phyloP scores from a whole-genome alignment of 2,113 vertebrate species.

The Formicarius rufipectus region DNA sequence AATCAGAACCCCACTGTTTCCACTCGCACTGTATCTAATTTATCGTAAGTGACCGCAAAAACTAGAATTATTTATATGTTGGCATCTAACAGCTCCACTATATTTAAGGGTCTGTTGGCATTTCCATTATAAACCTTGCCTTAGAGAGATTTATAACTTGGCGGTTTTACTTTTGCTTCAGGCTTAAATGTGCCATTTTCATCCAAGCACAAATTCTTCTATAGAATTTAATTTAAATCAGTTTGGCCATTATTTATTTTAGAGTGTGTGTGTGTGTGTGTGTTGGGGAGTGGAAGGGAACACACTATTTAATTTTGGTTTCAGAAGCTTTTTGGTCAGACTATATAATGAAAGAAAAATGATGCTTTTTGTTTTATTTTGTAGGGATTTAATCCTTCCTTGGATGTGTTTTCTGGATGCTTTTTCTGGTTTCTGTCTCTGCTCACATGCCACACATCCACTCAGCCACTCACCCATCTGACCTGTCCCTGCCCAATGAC shows the following conservation, averaged over 20 bases:
- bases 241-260: constrained; percentile 64
- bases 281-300: constrained; percentile 1
- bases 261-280: not conserved
- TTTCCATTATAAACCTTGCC: constrained; percentile 74
- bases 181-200: constrained; percentile 73
- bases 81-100: constrained; percentile 65
- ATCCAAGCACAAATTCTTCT: constrained; percentile 71
- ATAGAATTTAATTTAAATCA: constrained; percentile 72
- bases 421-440: not conserved
- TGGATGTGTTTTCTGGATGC: not conserved
- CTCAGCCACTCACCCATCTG: not conserved
- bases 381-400: constrained; percentile 19
- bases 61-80: constrained; percentile 75
- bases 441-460: not conserved
- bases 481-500: not conserved
- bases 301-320: constrained; percentile 50
- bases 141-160: constrained; percentile 77
- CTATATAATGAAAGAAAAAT: constrained; percentile 56
- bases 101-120: constrained; percentile 76
- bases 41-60: constrained; percentile 73
- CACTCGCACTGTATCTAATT: constrained; percentile 74
- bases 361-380: constrained; percentile 49
- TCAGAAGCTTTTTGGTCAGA: constrained; percentile 47
- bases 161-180: constrained; percentile 74
- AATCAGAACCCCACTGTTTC: constrained; percentile 72